Base-by-base conservation (phyloP, 1,140 invertebrate genomes). In the Octopus bimaculoides region DNA sequence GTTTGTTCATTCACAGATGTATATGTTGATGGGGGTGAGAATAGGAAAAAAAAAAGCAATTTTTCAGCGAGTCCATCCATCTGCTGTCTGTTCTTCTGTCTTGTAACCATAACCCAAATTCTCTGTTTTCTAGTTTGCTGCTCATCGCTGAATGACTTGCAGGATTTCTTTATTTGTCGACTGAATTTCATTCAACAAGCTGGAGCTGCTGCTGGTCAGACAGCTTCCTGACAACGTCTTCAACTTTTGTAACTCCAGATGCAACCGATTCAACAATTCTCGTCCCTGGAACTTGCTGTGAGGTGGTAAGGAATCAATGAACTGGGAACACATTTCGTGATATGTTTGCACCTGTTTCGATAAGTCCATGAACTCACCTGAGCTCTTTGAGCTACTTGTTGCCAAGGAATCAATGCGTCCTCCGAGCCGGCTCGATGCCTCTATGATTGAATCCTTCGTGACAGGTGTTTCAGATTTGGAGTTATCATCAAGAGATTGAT, bases 281-380 rank as follows among this genome's bases (percentile, higher is more conserved):
- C 95, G 93, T 85, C 97, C 94, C 84, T 96, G 95, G 88, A 98
- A 96, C 79, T 96, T 94, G 53, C 94, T 93, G 86, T 96, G 95
- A 20, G 96, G 95, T 26, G 95, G 93, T 82, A 96, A 81, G 53
- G 87, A 85, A 77, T 89, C 88, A 54, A 90, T 88, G 81, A 87
- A 90, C 54, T 81, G 82, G 66, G 83, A 87, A 84, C 88, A 90
- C 78, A 87, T 78, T 73, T 83, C 81, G 79, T 88, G 84, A 79
- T 89, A 88, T 54, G 84, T 80, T 81, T 89, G 83, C 61, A 90
- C 86, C 78, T 89, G 84, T 77, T 89, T 88, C 1, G 88, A 87
- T 4, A 90, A 80, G n/a, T 88, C 82, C 86, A 89, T 86, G 76
- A 89, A 88, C 81, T 87, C 87, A 52, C 85, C 86, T 77, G 86